Base-by-base conservation (phyloP, 2,797 vertebrate genomes). In the Alosa sapidissima region DNA sequence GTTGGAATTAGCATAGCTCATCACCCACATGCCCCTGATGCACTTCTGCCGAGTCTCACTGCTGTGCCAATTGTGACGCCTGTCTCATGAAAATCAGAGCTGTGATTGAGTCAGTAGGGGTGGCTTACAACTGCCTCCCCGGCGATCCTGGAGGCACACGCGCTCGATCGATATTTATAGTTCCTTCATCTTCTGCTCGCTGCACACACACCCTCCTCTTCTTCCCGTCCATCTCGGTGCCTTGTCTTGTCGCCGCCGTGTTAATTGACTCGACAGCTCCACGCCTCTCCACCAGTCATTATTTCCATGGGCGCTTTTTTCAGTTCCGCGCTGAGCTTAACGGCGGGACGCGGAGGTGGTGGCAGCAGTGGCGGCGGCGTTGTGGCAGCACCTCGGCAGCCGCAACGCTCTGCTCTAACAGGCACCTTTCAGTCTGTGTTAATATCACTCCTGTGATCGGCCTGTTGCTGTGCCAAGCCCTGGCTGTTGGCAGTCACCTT, bases 201-300 rank as follows among this genome's bases (percentile, higher is more conserved):
- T 58, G 55, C 68, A 3, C 24, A 33, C 62, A 65, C 62, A 28
- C 62, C 65, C 3, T 28, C 24, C 28, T 24, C 28, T 33, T 28
- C 62, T 11, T 68, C 62, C 7, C 24, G 10, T 68, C 24, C 19
- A 14, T 72, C 65, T 72, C 11, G 33, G 33, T 33, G 68, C 28
- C 36, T 78, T 19, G 14, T 78, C 36, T 75, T 14, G 33, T 75
- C 33, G 2, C 65, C 28, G 10, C 0, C 9, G 9, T 21, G 72
- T 14, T 47, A 78, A 78, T 78, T 78, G 72, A 47, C 72, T 78
- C 16, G 72, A 78, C 72, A 47, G 72, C 72, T 78, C 41, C 41
- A 21, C 41, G 28, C 72, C 13, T 47, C 72, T 78, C 41, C 11
- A 3, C 14, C 41, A 14, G 33, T 13, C 5, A 21, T 8, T 78